These are phyloP conservation scores for Trematomus bernacchii DNA, from an alignment of 2,797 vertebrate genomes.

Conservation along the genomic window DNA sequence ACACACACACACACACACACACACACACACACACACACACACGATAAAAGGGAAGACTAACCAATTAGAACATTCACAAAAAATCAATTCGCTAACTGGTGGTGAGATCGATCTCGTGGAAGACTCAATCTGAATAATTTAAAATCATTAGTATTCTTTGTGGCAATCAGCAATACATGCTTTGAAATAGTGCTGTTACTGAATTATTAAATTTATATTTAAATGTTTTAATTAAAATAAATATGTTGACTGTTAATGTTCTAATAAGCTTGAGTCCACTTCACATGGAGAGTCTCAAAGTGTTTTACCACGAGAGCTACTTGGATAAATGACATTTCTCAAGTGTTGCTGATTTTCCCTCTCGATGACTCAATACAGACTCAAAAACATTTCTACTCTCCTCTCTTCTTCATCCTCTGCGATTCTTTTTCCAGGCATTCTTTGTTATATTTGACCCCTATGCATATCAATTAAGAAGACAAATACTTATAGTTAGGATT, in stretches of 20 bases:
- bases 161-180: background rate
- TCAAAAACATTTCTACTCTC: conserved; percentile 24
- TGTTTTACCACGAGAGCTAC: conserved; percentile 27
- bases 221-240: background rate
- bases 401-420: conserved; percentile 23
- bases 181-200: background rate
- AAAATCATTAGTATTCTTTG: background rate
- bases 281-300: conserved; percentile 16
- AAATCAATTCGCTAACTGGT: conserved; percentile 21
- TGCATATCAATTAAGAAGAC: conserved; percentile 20
- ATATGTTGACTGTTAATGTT: conserved; percentile 7
- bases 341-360: conserved; percentile 25
- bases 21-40: too few species aligned
- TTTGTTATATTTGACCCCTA: conserved; percentile 9
- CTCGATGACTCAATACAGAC: conserved; percentile 19
- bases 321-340: conserved; percentile 27
- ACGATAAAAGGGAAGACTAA: background rate
- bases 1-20: too few species aligned
- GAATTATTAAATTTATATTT: background rate
- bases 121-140: conserved; percentile 12
- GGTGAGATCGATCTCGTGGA: conserved; percentile 9
- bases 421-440: conserved; percentile 37
- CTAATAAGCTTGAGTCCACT: conserved; percentile 20
- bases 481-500: conserved; percentile 1
- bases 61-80: conserved; percentile 11